Base-by-base conservation (phyloP, 2,888 invertebrate genomes). In the Athalia circularis region DNA sequence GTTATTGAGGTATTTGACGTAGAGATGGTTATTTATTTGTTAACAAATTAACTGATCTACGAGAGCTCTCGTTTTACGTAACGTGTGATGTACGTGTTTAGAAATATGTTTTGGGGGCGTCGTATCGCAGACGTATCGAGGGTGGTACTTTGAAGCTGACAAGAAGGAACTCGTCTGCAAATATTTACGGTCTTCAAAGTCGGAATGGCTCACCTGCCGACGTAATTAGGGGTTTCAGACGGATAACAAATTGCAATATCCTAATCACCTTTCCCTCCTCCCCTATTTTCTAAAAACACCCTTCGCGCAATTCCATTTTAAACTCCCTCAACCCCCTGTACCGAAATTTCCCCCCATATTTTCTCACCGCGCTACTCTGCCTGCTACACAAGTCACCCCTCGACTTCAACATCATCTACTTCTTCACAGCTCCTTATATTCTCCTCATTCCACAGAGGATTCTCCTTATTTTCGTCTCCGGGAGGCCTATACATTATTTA, bases 231-330 rank as follows among this genome's bases (percentile, higher is more conserved):
- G 59, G 15, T 59, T 57, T 59, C 59, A 11, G 59, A 59, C 72
- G 45, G 47, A 72, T 59, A 72, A 72, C 45, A 57, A 59, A 72
- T 72, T 43, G 72, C 72, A 45, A 72, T 72, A 72, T 72, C 72
- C 59, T 59, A 72, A 72, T 72, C 72, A 72, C 72, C 70, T 59
- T 50, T 68, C 68, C 15, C 8, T 52, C 52, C 9, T 50, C 5
- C 50, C 15, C 15, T 8, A 29, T 43, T n/a, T 11, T 15, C 11
- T 9, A 11, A 50, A 68, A 13, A 68, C 52, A 64, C 67, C 52
- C 67, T 29, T 50, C 5, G 52, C 43, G 29, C 29, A 29, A 29
- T 29, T 29, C 29, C 2, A 29, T 29, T 6, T 4, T 52, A 47
- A 29, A 15, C 9, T 68, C 43, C 61, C 7, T 52, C 54, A 64